Evolutionary conservation across 2,113 vertebrate species (phyloP).

Genomic region (Gila orcuttii): DNA sequence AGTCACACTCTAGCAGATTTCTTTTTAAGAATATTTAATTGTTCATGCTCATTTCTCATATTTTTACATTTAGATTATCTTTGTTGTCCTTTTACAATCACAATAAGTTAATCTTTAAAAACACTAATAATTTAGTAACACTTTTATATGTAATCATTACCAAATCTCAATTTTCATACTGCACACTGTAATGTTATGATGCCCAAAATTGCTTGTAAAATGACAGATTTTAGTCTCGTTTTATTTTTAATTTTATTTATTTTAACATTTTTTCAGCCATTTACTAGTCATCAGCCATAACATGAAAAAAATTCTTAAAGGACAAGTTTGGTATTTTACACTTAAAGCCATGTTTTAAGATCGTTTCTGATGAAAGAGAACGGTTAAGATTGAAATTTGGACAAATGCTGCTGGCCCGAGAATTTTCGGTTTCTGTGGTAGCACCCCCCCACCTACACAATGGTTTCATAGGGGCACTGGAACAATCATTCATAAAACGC

Average conservation of each 20-base stretch:
- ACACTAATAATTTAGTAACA: neutral
- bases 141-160: neutral
- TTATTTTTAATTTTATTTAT: neutral
- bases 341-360: too few relatives aligned
- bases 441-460: too few relatives aligned
- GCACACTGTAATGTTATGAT: too few relatives aligned
- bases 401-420: too few relatives aligned
- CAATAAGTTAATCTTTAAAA: neutral
- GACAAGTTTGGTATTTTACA: too few relatives aligned
- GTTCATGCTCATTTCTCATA: neutral
- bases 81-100: neutral
- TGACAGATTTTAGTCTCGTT: neutral
- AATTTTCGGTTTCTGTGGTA: too few relatives aligned
- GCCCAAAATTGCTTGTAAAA: neutral
- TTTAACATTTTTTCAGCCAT: neutral
- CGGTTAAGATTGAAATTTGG: too few relatives aligned
- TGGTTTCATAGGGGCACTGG: too few relatives aligned
- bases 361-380: too few relatives aligned
- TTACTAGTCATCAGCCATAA: neutral
- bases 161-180: neutral
- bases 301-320: too few relatives aligned
- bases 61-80: neutral
- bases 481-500: too few relatives aligned
- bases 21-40: neutral
- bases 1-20: neutral